Evolutionary conservation across 2,797 vertebrate genomes (phyloP).

Genomic region (Falco novaeseelandiae): DNA sequence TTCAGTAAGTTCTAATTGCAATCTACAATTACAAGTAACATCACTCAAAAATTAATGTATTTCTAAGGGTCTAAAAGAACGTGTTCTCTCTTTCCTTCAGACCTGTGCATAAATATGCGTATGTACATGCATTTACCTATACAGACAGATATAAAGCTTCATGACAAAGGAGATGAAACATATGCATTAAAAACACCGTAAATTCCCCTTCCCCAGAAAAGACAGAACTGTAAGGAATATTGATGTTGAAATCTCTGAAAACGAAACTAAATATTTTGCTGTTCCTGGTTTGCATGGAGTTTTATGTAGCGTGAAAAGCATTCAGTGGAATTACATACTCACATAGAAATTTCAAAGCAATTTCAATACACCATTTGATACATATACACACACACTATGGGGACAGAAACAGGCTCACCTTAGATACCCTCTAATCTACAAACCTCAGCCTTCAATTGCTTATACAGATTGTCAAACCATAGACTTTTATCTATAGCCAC

Average conservation of each 20-base stretch:
- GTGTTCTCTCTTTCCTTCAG: neutral
- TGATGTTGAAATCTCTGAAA: neutral
- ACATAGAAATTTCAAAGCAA: neutral
- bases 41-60: neutral
- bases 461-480: neutral
- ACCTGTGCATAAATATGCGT: rapidly evolving
- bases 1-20: neutral
- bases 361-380: neutral
- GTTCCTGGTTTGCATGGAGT: neutral
- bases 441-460: neutral
- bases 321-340: neutral
- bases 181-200: neutral
- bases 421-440: neutral
- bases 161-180: neutral
- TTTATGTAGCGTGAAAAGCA: neutral
- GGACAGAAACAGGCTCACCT: neutral
- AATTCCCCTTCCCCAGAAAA: neutral
- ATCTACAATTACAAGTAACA: neutral
- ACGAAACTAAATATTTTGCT: neutral
- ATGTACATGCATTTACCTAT: neutral
- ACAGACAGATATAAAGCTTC: neutral
- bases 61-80: neutral
- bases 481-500: neutral
- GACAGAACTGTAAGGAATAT: neutral
- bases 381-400: neutral